Evolutionary conservation across 1,140 invertebrate species (phyloP), one percentile per base, ranked within the genome.

Genomic region (Megalopta genalis): DNA sequence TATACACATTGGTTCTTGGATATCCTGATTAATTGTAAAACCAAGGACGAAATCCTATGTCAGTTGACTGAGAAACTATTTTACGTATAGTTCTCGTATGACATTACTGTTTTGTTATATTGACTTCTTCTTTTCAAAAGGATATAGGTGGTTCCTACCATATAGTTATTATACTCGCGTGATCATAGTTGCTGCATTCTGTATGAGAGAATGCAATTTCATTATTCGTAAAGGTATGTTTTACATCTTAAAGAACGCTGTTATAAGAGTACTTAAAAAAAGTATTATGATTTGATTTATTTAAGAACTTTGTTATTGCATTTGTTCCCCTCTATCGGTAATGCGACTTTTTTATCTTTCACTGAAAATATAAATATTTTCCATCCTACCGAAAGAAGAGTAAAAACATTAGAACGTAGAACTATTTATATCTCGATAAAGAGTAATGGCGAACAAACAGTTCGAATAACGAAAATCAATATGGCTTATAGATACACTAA

Each of bases 41-140:
- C 67, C 12, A 71, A 66, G 25, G 37, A 73, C 46, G 14, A 63
- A 70, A 69, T 78, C 69, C 77, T 86, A 52, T 73, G 74, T 73
- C 49, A 46, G 60, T 83, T 86, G 73, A 86, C 77, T 80, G 81
- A 86, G 59, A 74, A 75, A 67, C 49, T 80, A 85, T 54, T 46
- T 83, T 86, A 81, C 81, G 64, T 85, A 78, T 82, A 82, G 69
- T 68, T 76, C 59, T 75, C 59, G 46, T 66, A 37, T 85, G 79
- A 63, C n/a, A 32, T 68, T 79, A 73, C 42, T 72, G 23, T 77
- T 66, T 57, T 63, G 66, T 70, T 69, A 66, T 57, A 65, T 52
- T 59, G 37, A 81, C 49, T 69, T 42, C 42, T 78, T 71, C n/a
- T 68, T 65, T 82, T 85, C 72, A 67, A 85, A 77, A 70, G 39